Conservation (phyloP, 2,797 vertebrate species). For the Iguana delicatissima region DNA sequence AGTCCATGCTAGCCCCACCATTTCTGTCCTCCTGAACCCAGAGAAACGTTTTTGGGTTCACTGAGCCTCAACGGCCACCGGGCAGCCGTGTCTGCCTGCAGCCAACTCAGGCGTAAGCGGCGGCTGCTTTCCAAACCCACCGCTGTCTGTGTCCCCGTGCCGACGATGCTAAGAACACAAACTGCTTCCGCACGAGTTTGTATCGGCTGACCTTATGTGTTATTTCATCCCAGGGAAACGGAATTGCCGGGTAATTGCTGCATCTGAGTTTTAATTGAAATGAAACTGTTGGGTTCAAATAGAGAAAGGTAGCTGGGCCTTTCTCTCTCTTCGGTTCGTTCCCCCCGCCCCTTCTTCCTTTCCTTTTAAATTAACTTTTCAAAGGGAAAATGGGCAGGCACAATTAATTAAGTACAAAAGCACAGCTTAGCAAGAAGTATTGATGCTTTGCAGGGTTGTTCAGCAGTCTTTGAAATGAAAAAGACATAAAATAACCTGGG, state of each 20-base stretch:
- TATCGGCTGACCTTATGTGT: neutral
- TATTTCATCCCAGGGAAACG: neutral
- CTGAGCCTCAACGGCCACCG: neutral
- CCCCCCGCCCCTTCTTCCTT: no score
- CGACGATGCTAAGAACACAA: no score
- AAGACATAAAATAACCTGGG: neutral
- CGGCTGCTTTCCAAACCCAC: no score
- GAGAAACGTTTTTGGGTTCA: neutral
- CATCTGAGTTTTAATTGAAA: conserved; percentile 20
- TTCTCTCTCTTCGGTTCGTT: neutral
- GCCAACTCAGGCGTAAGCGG: neutral
- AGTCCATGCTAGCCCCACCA: no score
- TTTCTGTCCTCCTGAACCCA: neutral
- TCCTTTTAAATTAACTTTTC: conserved; percentile 23
- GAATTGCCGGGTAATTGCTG: neutral
- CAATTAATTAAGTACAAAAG: conserved; percentile 31
- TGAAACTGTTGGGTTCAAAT: conserved; percentile 7
- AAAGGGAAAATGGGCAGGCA: conserved; percentile 11
- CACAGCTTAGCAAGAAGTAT: neutral
- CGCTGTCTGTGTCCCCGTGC: neutral
- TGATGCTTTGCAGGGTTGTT: neutral
- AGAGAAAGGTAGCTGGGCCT: conserved; percentile 21
- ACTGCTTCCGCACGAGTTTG: neutral
- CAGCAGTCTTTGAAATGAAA: neutral
- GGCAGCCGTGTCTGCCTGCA: neutral